Evolutionary conservation across 1,140 invertebrate species (phyloP).

Genomic region (Ceratosolen fusciceps): DNA sequence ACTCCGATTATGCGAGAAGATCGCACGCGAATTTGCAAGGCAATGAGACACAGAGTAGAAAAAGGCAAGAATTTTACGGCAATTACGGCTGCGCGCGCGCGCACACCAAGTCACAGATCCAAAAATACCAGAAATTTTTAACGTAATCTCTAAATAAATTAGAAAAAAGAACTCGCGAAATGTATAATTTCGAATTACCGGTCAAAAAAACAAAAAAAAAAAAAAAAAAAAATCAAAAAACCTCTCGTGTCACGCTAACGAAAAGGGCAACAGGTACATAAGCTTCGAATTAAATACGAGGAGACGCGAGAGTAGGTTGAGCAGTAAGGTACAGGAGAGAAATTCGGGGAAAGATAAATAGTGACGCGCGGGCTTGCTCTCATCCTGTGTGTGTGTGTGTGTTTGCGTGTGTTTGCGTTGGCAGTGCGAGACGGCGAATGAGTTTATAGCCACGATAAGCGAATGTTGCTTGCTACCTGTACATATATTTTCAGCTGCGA

Average conservation of each 20-base stretch:
- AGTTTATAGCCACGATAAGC: slow-evolving; percentile 56
- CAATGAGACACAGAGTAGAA: too few relatives aligned
- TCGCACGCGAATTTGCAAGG: too few relatives aligned
- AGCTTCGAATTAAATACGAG: slow-evolving; percentile 22
- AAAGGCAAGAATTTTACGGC: too few relatives aligned
- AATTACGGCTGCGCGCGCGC: too few relatives aligned
- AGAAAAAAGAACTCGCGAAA: background rate
- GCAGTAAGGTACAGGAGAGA: slow-evolving; percentile 4
- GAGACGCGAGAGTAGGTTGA: slow-evolving; percentile 32
- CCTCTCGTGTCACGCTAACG: background rate
- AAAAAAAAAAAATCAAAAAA: too few relatives aligned
- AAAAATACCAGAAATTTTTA: too few relatives aligned
- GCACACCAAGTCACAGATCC: too few relatives aligned
- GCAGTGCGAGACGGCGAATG: slow-evolving; percentile 37
- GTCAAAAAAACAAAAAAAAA: background rate
- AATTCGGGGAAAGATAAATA: slow-evolving; percentile 17
- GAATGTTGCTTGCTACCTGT: slow-evolving; percentile 39
- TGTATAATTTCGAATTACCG: background rate
- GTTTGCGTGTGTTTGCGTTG: too few relatives aligned
- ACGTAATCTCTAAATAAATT: slow-evolving; percentile 10
- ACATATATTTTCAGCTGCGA: background rate
- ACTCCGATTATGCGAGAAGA: too few relatives aligned
- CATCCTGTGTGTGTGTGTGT: background rate
- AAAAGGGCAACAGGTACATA: slow-evolving; percentile 6
- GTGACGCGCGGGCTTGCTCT: background rate